A percentile compares a stretch with the other conserved stretches of the same genome.
Evolutionary conservation across 2,888 invertebrate species (phyloP).

Genomic region (Dicyrtoma fusca): DNA sequence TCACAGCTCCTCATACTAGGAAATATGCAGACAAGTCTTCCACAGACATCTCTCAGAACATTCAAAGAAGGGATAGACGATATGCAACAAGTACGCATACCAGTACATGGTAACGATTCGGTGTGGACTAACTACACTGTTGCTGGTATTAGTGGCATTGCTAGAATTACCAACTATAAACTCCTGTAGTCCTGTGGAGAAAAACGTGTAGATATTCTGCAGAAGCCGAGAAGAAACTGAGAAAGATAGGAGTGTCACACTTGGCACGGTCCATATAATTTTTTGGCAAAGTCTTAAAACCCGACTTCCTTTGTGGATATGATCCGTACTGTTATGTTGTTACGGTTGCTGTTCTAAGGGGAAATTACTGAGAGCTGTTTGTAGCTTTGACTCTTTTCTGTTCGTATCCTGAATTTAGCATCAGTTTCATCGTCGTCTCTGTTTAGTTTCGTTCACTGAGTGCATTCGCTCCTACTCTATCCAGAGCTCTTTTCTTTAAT

Average conservation of each 20-base stretch:
- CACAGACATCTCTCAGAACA: constrained; percentile 10
- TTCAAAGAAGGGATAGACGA: no score
- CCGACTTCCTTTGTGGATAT: constrained; percentile 26
- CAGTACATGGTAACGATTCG: no score
- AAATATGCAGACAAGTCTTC: background rate
- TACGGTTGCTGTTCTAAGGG: background rate
- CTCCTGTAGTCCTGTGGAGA: no score
- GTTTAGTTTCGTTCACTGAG: background rate
- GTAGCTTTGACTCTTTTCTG: background rate
- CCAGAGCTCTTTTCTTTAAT: background rate
- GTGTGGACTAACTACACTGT: no score
- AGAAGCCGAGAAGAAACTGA: constrained; percentile 8
- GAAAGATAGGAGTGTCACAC: constrained; percentile 28
- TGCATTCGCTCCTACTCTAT: background rate
- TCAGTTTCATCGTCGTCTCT: background rate
- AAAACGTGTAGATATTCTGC: background rate
- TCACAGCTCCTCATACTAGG: no score
- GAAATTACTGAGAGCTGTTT: background rate
- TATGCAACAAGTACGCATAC: no score
- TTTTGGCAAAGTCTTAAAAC: constrained; percentile 33
- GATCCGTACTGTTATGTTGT: constrained; percentile 8
- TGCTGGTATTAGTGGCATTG: no score
- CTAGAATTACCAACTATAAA: no score
- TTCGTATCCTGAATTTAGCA: background rate
- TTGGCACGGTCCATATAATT: constrained; percentile 35